Conservation (phyloP, 2,888 invertebrate species). For the Platerodrilus igneus region DNA sequence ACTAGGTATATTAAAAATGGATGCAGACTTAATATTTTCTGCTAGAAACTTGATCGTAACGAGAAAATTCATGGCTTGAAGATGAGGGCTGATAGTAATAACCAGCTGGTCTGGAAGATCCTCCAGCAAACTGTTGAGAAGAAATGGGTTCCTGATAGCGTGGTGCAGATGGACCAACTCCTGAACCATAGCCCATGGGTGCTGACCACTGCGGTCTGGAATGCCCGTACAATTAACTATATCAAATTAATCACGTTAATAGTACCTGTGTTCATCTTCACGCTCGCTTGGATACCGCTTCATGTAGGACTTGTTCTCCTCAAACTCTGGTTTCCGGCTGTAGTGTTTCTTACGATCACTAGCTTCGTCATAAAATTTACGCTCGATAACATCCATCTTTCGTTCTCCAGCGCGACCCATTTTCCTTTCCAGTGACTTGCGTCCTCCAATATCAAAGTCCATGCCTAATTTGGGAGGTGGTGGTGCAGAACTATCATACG, state of each 20-base stretch:
- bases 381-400: conserved; percentile 16
- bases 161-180: conserved; percentile 1
- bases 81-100: conserved; percentile 10
- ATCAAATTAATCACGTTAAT: not conserved
- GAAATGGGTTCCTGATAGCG: conserved; percentile 11
- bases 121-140: conserved; percentile 2
- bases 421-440: conserved; percentile 8
- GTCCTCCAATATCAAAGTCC: conserved; percentile 6
- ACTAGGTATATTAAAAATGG: no score
- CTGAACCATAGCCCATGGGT: conserved; percentile 9
- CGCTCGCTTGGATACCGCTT: conserved; percentile 6
- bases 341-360: conserved; percentile 11
- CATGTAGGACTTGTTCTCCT: conserved; percentile 5
- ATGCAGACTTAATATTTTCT: conserved; percentile 19
- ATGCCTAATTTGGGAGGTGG: conserved; percentile 12
- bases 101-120: conserved; percentile 5
- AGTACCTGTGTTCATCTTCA: conserved; percentile 6
- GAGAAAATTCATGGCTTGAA: conserved; percentile 4
- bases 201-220: conserved; percentile 12
- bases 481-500: conserved; percentile 1
- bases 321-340: conserved; percentile 7
- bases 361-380: conserved; percentile 11
- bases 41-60: conserved; percentile 12
- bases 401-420: conserved; percentile 9
- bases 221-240: conserved; percentile 8